Evolutionary conservation across 35 echinoderm and acorn worm species (phyloP).

Genomic region (Holothuria glaberrima): DNA sequence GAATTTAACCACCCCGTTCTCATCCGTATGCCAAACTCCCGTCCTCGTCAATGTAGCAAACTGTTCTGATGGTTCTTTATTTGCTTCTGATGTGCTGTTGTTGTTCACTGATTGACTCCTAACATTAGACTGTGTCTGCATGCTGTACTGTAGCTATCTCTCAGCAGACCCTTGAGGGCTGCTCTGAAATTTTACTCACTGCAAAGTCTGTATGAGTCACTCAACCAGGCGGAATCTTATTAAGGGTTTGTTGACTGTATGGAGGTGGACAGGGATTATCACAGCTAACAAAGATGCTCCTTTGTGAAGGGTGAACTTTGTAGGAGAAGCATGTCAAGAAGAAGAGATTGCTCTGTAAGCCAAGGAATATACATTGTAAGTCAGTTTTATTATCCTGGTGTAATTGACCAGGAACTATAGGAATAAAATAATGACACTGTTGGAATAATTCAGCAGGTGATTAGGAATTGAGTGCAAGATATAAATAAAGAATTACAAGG

Average conservation of each 20-base stretch:
- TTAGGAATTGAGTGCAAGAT: no score
- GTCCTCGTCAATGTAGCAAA: neutral
- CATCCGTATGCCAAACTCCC: neutral
- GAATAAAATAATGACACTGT: no score
- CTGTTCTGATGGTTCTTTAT: neutral
- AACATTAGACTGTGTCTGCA: conserved; percentile 15
- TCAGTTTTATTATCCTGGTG: no score
- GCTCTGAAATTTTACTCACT: neutral
- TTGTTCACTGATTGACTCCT: neutral
- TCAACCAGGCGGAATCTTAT: neutral
- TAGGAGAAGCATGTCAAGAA: no score
- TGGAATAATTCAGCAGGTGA: no score
- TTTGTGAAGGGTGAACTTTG: no score
- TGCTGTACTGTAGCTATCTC: neutral
- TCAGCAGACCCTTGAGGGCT: conserved; percentile 10
- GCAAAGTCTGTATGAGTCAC: neutral
- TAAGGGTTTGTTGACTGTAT: neutral
- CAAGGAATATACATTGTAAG: no score
- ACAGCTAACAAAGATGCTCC: neutral
- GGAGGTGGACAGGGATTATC: neutral
- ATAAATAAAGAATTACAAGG: no score
- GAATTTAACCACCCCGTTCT: neutral
- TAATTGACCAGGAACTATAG: no score
- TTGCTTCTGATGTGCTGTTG: neutral
- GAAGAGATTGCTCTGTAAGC: no score